These are phyloP conservation scores for Xiphophorus birchmanni DNA, from an alignment of 2,797 vertebrate genomes.

Conservation along the genomic window DNA sequence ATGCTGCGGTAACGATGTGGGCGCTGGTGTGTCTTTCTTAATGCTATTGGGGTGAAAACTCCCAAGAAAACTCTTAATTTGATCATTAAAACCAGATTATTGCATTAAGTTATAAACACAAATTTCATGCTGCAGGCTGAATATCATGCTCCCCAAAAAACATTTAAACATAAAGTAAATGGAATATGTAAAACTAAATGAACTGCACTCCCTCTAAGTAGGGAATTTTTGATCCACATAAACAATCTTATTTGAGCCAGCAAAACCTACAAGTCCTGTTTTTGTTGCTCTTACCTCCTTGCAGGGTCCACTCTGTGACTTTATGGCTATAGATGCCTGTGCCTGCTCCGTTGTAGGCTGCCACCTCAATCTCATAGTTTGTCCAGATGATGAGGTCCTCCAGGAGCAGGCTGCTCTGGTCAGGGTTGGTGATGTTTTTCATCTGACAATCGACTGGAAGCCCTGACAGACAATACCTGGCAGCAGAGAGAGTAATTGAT, in stretches of 20 bases:
- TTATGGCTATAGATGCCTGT: slow-evolving; percentile 93
- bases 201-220: slow-evolving; percentile 1
- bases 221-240: background rate
- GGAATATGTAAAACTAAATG: slow-evolving; percentile 6
- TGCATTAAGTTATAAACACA: slow-evolving; percentile 9
- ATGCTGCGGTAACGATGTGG: background rate
- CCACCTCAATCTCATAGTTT: slow-evolving; percentile 97
- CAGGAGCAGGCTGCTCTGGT: slow-evolving; percentile 91
- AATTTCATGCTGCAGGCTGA: slow-evolving; percentile 15
- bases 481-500: slow-evolving; percentile 39
- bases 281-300: slow-evolving; percentile 87
- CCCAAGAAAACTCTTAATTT: slow-evolving; percentile 10
- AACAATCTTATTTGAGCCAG: background rate
- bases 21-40: slow-evolving; percentile 29
- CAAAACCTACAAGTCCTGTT: background rate
- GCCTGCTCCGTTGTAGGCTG: slow-evolving; percentile 93
- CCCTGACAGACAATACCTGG: slow-evolving; percentile 94
- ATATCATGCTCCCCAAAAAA: slow-evolving; percentile 1
- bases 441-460: slow-evolving; percentile 96
- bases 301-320: slow-evolving; percentile 96
- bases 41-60: slow-evolving; percentile 14
- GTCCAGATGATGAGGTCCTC: slow-evolving; percentile 99
- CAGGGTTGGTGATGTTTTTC: slow-evolving; percentile 93
- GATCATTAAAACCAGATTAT: slow-evolving; percentile 31
- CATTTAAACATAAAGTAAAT: slow-evolving; percentile 1